phyloP scores from a whole-genome alignment of 2,888 invertebrate species.

The Ophion slaviceki region DNA sequence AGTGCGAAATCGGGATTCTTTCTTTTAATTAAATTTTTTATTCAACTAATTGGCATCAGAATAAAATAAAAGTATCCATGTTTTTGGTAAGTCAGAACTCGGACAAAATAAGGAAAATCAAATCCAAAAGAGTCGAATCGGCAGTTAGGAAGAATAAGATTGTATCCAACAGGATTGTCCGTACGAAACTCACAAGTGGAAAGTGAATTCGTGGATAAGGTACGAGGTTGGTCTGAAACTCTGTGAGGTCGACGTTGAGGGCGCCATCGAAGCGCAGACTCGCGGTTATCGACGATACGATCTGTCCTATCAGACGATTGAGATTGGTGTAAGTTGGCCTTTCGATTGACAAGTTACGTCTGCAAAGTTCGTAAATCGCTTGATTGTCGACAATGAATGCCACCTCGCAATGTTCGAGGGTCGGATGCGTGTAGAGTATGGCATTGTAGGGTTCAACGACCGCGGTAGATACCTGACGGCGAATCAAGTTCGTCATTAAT shows the following conservation, averaged over 20 bases:
- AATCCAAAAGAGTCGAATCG: too few species aligned
- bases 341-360: constrained; percentile 85
- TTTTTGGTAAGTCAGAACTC: too few species aligned
- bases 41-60: too few species aligned
- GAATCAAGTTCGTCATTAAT: neutral
- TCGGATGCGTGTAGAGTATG: constrained; percentile 80
- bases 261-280: constrained; percentile 95
- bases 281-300: constrained; percentile 94
- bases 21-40: too few species aligned
- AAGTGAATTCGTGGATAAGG: constrained; percentile 97
- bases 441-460: constrained; percentile 81
- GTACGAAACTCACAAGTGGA: constrained; percentile 83
- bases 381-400: constrained; percentile 81
- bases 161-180: neutral
- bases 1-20: too few species aligned
- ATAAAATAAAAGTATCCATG: too few species aligned
- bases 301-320: constrained; percentile 90
- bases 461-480: constrained; percentile 82
- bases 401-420: constrained; percentile 80
- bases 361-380: constrained; percentile 83
- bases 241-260: constrained; percentile 86
- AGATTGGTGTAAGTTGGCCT: constrained; percentile 89
- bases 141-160: neutral
- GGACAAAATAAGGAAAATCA: too few species aligned
- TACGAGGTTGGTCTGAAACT: constrained; percentile 88